A percentile compares a stretch with the other conserved stretches of the same genome.
Conservation (phyloP, 2,797 vertebrate species). For the Phylloscopus collybita region DNA sequence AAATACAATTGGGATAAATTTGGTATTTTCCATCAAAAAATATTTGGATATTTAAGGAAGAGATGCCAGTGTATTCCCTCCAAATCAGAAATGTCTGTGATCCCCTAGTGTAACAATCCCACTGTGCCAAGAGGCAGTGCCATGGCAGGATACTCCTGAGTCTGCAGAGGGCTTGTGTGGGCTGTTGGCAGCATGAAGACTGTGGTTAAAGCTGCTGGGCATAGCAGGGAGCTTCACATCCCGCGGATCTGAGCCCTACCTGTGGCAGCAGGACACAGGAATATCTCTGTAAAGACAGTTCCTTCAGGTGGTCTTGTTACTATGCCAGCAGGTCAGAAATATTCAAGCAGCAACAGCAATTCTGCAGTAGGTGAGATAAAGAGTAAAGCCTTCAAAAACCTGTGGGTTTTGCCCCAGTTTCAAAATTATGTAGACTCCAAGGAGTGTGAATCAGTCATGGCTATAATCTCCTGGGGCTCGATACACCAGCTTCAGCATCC, state of each 20-base stretch:
- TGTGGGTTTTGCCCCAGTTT: not conserved
- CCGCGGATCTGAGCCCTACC: not conserved
- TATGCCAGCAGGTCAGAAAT: not conserved
- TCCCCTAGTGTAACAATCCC: not conserved
- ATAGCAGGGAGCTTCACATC: not conserved
- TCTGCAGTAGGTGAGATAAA: not conserved
- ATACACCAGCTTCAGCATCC: not conserved
- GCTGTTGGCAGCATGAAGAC: not conserved
- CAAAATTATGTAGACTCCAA: not conserved
- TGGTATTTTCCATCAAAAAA: not conserved
- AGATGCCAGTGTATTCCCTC: not conserved
- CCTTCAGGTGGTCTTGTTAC: not conserved
- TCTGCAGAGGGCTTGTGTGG: not conserved
- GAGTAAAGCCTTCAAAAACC: not conserved
- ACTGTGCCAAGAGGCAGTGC: not conserved
- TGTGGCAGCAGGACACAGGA: not conserved
- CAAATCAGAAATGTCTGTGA: not conserved
- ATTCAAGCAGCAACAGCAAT: not conserved
- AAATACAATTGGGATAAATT: not conserved
- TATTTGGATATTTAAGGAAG: not conserved
- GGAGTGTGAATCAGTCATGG: not conserved
- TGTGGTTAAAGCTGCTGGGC: rapidly evolving
- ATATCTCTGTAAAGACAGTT: not conserved
- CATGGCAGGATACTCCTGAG: not conserved
- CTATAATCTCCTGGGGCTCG: not conserved